phyloP scores from a whole-genome alignment of 2,888 invertebrate species.

The Phytoseiulus persimilis region DNA sequence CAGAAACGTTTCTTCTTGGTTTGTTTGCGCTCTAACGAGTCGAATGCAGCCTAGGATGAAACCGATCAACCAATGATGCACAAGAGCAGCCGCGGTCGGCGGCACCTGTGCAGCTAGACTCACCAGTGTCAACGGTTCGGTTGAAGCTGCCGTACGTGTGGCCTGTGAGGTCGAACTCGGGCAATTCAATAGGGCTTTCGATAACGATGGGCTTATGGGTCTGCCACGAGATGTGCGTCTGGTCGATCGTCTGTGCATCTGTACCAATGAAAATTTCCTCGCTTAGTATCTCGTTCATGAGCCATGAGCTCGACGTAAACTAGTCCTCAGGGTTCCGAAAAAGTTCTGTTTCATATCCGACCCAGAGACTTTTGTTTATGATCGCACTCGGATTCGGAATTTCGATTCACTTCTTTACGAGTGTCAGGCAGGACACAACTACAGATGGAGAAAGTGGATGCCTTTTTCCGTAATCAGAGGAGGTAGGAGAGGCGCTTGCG shows the following conservation, averaged over 20 bases:
- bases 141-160: conserved; percentile 41
- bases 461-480: background rate
- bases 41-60: background rate
- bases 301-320: too few species aligned
- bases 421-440: background rate
- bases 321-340: too few species aligned
- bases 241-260: conserved; percentile 46
- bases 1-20: too few species aligned
- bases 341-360: too few species aligned
- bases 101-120: background rate
- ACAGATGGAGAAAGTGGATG: background rate
- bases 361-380: too few species aligned
- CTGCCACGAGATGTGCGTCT: conserved; percentile 44
- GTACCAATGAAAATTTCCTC: conserved; percentile 15
- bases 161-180: conserved; percentile 44
- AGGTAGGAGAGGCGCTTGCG: background rate
- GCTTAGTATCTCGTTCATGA: background rate
- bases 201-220: conserved; percentile 43
- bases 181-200: conserved; percentile 44
- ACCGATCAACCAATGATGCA: background rate
- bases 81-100: background rate
- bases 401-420: background rate
- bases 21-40: too few species aligned
- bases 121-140: conserved; percentile 45
- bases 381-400: too few species aligned